Conservation (phyloP, 92 coral and sea anemone species). For the Isaurus tuberculatus region DNA sequence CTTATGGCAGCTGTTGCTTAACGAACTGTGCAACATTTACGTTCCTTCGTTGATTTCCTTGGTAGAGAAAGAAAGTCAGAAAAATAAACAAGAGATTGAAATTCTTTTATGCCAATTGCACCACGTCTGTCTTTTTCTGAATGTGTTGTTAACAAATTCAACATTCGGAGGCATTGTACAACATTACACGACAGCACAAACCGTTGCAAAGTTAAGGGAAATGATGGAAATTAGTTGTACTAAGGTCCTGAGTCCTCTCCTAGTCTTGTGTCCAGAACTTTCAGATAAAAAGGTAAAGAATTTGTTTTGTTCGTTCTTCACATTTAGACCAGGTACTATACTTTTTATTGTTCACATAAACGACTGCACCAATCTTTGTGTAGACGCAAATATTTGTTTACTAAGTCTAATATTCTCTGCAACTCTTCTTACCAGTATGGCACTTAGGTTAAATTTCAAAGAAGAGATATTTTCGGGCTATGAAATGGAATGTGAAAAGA, state of each 20-base stretch:
- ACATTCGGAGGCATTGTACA: conserved; percentile 76
- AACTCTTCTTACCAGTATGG: no score
- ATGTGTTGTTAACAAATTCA: conserved; percentile 62
- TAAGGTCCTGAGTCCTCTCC: conserved; percentile 12
- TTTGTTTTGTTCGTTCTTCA: neutral
- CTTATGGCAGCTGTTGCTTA: conserved; percentile 23
- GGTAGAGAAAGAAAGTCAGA: neutral
- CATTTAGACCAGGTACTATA: no score
- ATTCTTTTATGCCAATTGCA: conserved; percentile 45
- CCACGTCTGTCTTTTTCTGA: conserved; percentile 55
- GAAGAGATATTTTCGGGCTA: no score
- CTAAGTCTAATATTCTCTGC: no score
- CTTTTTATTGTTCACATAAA: no score
- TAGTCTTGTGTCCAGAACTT: conserved; percentile 23
- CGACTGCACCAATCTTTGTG: no score
- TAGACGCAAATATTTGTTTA: no score
- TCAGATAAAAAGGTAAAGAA: conserved; percentile 13
- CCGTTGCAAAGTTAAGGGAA: conserved; percentile 33
- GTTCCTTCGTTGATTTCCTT: neutral
- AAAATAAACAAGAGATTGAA: neutral
- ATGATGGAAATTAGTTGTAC: conserved; percentile 22
- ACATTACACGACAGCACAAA: conserved; percentile 59
- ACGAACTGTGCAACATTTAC: conserved; percentile 12
- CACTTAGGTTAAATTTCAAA: no score
- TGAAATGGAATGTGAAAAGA: no score